Conservation (phyloP, 2,113 vertebrate species). For the Cryptomyrus ogoouensis region DNA sequence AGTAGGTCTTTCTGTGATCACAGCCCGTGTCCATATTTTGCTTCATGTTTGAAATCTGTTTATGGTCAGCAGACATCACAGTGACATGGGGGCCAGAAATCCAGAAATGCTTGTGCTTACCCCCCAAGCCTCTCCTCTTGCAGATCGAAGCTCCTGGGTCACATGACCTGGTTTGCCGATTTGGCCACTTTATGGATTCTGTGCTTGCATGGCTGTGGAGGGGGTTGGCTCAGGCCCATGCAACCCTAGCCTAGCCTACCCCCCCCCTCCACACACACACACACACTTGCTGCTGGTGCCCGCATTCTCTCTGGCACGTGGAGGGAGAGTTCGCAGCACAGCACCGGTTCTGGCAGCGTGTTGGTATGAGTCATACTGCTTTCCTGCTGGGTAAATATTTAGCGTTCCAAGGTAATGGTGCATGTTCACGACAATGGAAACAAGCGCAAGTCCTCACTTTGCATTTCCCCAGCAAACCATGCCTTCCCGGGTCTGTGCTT, state of each 20-base stretch:
- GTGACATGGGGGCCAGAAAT: neutral
- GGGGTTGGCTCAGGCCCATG: neutral
- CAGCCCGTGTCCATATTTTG: neutral
- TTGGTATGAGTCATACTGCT: neutral
- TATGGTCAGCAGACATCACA: neutral
- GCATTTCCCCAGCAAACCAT: neutral
- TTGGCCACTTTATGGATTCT: neutral
- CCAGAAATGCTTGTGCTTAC: neutral
- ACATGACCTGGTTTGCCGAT: neutral
- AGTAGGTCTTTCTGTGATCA: neutral
- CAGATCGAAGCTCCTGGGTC: neutral
- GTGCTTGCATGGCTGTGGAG: neutral
- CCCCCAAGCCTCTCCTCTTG: neutral
- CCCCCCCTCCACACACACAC: neutral
- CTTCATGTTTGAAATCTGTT: neutral
- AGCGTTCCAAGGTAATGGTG: neutral
- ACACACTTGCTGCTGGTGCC: neutral
- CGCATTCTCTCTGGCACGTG: neutral
- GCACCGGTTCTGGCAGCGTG: neutral
- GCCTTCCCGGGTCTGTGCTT: neutral
- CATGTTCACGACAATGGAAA: neutral
- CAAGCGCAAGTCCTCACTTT: neutral
- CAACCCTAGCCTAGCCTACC: neutral
- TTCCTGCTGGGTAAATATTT: neutral
- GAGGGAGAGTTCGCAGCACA: neutral